A percentile compares a stretch with the other conserved stretches of the same genome.
phyloP scores from a whole-genome alignment of 1,140 invertebrate species.

The Odontomachus brunneus region DNA sequence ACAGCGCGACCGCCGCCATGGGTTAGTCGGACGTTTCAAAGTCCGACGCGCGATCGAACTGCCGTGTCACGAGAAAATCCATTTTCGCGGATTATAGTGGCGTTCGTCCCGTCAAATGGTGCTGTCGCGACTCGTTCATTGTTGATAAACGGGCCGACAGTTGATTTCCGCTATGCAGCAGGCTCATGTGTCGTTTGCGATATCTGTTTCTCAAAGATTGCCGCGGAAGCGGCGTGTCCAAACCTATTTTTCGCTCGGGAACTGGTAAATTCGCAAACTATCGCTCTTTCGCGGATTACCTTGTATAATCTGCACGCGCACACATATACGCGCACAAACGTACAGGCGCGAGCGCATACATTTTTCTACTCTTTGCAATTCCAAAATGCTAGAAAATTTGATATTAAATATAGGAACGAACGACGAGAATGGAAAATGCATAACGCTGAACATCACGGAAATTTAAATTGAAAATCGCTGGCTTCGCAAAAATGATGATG shows the following conservation, averaged over 20 bases:
- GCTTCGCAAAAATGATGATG: slow-evolving; percentile 1
- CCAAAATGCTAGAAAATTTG: neutral
- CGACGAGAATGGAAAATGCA: neutral
- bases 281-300: neutral
- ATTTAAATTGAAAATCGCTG: neutral
- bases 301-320: neutral
- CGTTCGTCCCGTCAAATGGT: slow-evolving; percentile 31
- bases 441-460: neutral
- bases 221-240: neutral
- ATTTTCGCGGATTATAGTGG: slow-evolving; percentile 23
- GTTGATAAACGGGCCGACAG: slow-evolving; percentile 26
- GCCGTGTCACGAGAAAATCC: slow-evolving; percentile 32
- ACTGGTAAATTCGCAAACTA: neutral
- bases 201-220: slow-evolving; percentile 1
- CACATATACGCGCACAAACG: no score
- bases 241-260: neutral
- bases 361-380: neutral
- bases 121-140: slow-evolving; percentile 2
- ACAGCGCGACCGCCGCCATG: slow-evolving; percentile 53
- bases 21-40: slow-evolving; percentile 42
- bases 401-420: neutral
- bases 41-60: slow-evolving; percentile 32
- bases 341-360: neutral
- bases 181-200: neutral
- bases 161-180: slow-evolving; percentile 3